Percentiles rank a stretch among this genome's conserved stretches.
Conservation (phyloP, 92 coral and sea anemone genomes). For the Montipora capitata region DNA sequence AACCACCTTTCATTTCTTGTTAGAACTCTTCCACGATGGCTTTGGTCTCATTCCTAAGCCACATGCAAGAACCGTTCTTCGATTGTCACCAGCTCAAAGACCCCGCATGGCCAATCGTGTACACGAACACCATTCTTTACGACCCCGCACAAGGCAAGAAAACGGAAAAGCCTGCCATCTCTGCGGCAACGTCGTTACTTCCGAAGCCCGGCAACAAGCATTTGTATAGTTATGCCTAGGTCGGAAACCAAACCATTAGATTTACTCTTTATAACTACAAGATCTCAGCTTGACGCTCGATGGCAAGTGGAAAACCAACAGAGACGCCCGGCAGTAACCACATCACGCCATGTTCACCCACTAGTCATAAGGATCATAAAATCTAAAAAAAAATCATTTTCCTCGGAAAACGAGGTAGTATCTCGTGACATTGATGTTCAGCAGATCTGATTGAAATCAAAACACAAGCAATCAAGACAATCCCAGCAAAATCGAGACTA, state of each 20-base stretch:
- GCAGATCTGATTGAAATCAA: too few species aligned
- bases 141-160: neutral
- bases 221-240: conserved; percentile 2
- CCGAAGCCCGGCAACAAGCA: neutral
- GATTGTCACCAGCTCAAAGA: neutral
- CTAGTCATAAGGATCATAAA: neutral
- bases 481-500: too few species aligned
- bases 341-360: conserved; percentile 30
- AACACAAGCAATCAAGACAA: too few species aligned
- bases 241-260: conserved; percentile 21
- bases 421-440: too few species aligned
- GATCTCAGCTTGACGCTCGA: conserved; percentile 50
- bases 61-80: neutral
- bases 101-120: neutral
- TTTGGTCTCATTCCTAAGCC: conserved; percentile 15
- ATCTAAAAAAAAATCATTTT: neutral
- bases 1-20: conserved; percentile 20
- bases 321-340: conserved; percentile 20
- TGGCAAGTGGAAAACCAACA: conserved; percentile 35
- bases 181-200: neutral
- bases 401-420: neutral
- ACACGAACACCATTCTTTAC: neutral
- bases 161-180: too few species aligned
- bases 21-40: neutral
- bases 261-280: conserved; percentile 13